Evolutionary conservation across 2,113 vertebrate genomes (phyloP), one percentile per base, ranked within the genome.

Genomic region (Oceanites oceanicus): DNA sequence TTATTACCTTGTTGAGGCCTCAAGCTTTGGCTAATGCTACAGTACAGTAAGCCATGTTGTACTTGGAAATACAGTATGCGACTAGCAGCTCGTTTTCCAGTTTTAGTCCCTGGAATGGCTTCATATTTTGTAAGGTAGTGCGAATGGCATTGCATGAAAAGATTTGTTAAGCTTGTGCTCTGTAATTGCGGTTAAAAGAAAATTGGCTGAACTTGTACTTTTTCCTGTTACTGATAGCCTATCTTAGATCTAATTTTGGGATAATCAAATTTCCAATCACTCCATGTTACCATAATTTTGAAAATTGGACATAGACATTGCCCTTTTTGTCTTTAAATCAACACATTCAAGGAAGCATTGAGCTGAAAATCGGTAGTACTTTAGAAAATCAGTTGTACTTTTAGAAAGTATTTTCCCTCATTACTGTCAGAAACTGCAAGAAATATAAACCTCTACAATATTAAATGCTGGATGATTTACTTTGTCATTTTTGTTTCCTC

Each of bases 31-130:
- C 90, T 93, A 9, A 23, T 2, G 5, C 65, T 65, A 0, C 52
- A 42, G 90, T 36, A 81, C 75, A 88, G 72, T 93, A 44, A 95
- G 90, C 82, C 30, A 7, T 93, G 90, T 92, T 93, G 65, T 92
- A n/a, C 76, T 95, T 96, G 88, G 95, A 96, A 93, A 40, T 77
- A 44, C 52, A 67, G 9, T 40, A 3, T 96, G 59, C 86, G 68
- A 86, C 86, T 80, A 74, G 76, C 87, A 89, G 86, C 77, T 96
- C 10, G 88, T 92, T 95, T 96, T 96, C 88, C 95, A 91, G 65
- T 74, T 59, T 78, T 61, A 87, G 34, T 86, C 30, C 58, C 42
- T 96, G 86, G 83, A 81, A 96, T 73, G 30, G 65, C 36, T 81
- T 88, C 19, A 7, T 82, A 15, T 73, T 96, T 93, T 56, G 12